Conservation (phyloP, 2,888 invertebrate species). For the Troglohyphantes excavatus region DNA sequence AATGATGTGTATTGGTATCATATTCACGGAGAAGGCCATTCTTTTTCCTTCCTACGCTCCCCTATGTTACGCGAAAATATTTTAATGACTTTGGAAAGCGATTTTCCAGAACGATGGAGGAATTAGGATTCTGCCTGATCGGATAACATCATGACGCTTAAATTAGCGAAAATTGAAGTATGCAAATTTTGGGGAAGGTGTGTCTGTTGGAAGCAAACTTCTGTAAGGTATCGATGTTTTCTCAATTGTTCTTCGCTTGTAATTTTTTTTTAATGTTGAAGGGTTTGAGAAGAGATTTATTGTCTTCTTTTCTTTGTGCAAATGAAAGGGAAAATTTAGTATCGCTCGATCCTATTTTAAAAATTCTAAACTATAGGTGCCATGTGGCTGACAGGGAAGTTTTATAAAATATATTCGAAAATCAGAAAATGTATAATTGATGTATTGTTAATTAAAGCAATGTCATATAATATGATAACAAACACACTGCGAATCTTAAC, state of each 20-base stretch:
- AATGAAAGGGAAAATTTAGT: neutral
- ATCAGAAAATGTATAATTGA: too few species aligned
- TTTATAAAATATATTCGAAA: neutral
- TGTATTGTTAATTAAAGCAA: too few species aligned
- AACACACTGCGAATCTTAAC: too few species aligned
- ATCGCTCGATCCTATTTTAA: too few species aligned
- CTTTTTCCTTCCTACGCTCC: neutral
- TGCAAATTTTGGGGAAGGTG: constrained; percentile 23
- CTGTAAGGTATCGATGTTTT: constrained; percentile 1
- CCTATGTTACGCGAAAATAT: constrained; percentile 46
- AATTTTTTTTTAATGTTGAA: neutral
- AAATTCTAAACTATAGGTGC: too few species aligned
- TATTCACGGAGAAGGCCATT: constrained; percentile 40
- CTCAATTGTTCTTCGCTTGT: neutral
- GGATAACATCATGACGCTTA: neutral
- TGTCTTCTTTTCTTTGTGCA: neutral
- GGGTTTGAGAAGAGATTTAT: neutral
- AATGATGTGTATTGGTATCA: constrained; percentile 73
- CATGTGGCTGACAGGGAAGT: neutral
- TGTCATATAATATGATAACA: too few species aligned
- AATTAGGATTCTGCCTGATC: constrained; percentile 28
- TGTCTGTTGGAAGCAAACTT: neutral
- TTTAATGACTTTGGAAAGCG: constrained; percentile 70
- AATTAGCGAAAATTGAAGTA: constrained; percentile 7
- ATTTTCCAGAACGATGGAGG: constrained; percentile 49